Conservation (phyloP, 2,888 invertebrate species). For the Meteorus colon region DNA sequence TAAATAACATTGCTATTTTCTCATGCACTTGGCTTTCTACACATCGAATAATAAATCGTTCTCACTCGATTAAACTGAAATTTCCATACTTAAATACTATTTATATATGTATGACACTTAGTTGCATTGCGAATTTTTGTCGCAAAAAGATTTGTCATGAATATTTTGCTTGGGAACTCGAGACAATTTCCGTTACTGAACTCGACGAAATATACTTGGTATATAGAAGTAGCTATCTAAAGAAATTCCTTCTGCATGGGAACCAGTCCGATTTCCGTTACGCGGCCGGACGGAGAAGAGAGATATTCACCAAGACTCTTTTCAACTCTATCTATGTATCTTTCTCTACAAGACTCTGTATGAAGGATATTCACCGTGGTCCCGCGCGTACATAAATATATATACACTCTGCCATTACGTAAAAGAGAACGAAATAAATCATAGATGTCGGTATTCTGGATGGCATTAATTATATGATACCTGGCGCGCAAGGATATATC, state of each 20-base stretch:
- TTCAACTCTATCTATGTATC: neutral
- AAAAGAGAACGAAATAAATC: conserved; percentile 44
- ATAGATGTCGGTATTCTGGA: conserved; percentile 36
- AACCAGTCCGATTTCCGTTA: conserved; percentile 48
- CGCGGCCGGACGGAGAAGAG: conserved; percentile 39
- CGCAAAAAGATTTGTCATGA: conserved; percentile 25
- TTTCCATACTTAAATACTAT: neutral
- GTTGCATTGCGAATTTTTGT: conserved; percentile 24
- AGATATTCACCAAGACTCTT: conserved; percentile 27
- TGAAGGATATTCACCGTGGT: conserved; percentile 12
- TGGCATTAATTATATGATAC: conserved; percentile 44
- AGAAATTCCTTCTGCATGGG: conserved; percentile 47
- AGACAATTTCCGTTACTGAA: conserved; percentile 42
- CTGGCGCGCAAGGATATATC: conserved; percentile 31
- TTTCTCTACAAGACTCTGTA: conserved; percentile 17
- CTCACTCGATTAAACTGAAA: neutral
- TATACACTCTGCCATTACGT: conserved; percentile 27
- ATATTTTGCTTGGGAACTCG: conserved; percentile 38
- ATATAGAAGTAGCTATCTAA: conserved; percentile 28
- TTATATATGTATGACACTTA: neutral
- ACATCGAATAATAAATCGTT: neutral
- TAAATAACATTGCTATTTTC: neutral
- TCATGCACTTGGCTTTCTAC: neutral
- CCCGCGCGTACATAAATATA: neutral
- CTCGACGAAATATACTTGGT: conserved; percentile 27